A percentile compares a stretch with the other conserved stretches of the same genome.
phyloP scores from a whole-genome alignment of 2,888 invertebrate genomes.

The Aspidiotus rigidus region DNA sequence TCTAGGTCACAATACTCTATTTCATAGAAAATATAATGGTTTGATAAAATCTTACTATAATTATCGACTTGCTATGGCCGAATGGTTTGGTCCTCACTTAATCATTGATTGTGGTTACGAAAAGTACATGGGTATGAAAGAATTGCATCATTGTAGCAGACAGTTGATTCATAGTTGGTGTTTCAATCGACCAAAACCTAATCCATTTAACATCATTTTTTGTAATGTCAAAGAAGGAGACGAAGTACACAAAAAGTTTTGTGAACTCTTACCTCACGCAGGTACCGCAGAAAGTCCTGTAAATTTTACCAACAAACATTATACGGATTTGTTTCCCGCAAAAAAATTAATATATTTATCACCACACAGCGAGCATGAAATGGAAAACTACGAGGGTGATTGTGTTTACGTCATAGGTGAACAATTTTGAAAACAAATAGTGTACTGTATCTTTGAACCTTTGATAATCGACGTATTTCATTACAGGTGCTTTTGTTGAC shows the following conservation, averaged over 20 bases:
- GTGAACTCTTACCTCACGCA: background rate
- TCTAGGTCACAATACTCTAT: slow-evolving; percentile 9
- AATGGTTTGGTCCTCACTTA: slow-evolving; percentile 22
- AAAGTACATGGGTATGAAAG: slow-evolving; percentile 6
- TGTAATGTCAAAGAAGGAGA: slow-evolving; percentile 11
- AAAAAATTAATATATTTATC: slow-evolving; percentile 23
- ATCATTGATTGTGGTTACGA: slow-evolving; percentile 27
- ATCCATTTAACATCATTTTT: slow-evolving; percentile 19
- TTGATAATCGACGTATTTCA: background rate
- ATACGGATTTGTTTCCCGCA: slow-evolving; percentile 22
- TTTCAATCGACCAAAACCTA: background rate
- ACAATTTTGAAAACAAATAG: background rate
- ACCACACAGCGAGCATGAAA: slow-evolving; percentile 13
- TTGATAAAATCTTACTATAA: slow-evolving; percentile 12
- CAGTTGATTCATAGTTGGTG: slow-evolving; percentile 15
- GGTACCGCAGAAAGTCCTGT: background rate
- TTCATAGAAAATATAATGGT: slow-evolving; percentile 10
- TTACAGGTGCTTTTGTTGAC: slow-evolving; percentile 7
- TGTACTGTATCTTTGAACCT: too few species aligned
- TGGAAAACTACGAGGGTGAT: slow-evolving; percentile 16
- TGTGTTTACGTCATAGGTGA: slow-evolving; percentile 23
- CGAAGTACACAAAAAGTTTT: background rate
- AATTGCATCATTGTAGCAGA: slow-evolving; percentile 1
- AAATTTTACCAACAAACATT: slow-evolving; percentile 20
- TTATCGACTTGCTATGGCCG: slow-evolving; percentile 6